Base-by-base conservation (phyloP, 2,797 vertebrate species). In the Anisognathus igniventris region DNA sequence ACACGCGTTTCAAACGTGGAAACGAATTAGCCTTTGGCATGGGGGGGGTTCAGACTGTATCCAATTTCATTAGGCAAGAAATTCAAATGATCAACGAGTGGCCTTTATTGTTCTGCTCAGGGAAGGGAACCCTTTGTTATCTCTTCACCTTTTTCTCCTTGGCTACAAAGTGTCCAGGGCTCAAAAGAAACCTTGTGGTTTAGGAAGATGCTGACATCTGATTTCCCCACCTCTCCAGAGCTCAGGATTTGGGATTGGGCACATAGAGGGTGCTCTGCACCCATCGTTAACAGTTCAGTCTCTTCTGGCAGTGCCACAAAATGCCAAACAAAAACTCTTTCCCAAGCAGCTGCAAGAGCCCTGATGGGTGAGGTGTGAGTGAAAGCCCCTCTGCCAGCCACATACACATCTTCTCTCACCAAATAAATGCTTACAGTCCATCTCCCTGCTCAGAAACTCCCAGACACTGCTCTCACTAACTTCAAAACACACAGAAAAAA, bases 61-160 rank as follows among this genome's bases (percentile, higher is more conserved):
- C 92, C 61, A 90, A 91, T 95, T 96, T 92, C 94, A 90, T 96
- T 92, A 96, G 91, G 81, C 48, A 94, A 93, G 68, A 96, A 92
- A 96, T 95, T 87, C 78, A 89, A 47, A 80, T 77, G 61, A 91
- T 91, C 78, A 94, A 37, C 22, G 4, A 88, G 84, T 74, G 78
- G 91, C 72, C 95, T 95, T 92, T 91, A 93, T 93, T 93, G 91
- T 95, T 89, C 82, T 67, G 44, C 75, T 93, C 54, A 48, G 47
- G 54, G 45, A 72, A 92, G 68, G 64, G 64, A 87, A 40, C 21
- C 1, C 1, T 82, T 87, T 76, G 31, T 87, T 95, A 90, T 88
- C 87, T 91, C 71, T 57, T 71, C 0, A 0, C 37, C 37, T 84
- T 37, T 79, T 78, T 86, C 50, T 71, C 37, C 62, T 62, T 64